Conservation (phyloP, 2,113 vertebrate genomes). For the Amblyornis subalaris region DNA sequence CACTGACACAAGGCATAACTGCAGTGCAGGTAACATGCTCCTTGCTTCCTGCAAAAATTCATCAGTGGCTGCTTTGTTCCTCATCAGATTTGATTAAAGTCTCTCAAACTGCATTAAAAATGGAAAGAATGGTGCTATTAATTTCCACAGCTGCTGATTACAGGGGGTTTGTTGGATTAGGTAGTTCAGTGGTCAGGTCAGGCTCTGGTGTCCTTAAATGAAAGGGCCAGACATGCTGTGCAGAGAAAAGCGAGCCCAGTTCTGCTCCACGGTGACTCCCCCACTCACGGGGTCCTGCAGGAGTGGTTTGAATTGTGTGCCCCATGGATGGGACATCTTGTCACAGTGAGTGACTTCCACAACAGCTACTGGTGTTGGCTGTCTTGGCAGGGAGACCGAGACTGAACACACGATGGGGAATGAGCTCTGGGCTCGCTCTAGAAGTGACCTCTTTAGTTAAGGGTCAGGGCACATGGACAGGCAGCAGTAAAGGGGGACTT, state of each 20-base stretch:
- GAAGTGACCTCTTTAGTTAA: background rate
- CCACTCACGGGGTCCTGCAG: background rate
- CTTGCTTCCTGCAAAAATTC: background rate
- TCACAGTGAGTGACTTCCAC: background rate
- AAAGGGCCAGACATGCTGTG: accelerated
- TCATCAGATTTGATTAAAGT: background rate
- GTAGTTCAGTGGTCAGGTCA: background rate
- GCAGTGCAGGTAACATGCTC: background rate
- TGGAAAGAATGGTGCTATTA: background rate
- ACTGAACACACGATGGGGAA: accelerated
- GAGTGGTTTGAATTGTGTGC: background rate
- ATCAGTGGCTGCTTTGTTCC: background rate
- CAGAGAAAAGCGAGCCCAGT: accelerated
- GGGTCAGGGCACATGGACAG: background rate
- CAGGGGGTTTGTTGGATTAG: background rate
- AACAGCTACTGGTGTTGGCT: background rate
- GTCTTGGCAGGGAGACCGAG: background rate
- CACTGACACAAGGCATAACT: background rate
- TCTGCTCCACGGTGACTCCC: background rate
- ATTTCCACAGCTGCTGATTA: background rate
- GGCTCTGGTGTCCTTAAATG: accelerated
- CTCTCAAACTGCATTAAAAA: background rate
- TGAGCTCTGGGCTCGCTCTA: background rate
- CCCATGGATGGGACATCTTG: background rate
- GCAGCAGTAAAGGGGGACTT: background rate